phyloP scores from a whole-genome alignment of 1,140 invertebrate species.

The Calephelis virginiensis region DNA sequence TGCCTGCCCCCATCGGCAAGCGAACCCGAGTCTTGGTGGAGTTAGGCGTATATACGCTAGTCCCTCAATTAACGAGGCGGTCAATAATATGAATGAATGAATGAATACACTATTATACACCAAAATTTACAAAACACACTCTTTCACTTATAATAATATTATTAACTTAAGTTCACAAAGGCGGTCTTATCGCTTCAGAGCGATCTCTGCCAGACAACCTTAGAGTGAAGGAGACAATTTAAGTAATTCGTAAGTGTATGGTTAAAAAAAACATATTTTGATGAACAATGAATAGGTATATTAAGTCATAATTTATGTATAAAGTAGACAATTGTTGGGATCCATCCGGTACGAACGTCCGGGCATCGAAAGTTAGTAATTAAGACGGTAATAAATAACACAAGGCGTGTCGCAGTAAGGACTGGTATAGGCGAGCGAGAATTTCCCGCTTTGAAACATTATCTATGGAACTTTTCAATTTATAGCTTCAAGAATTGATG shows the following conservation, averaged over 20 bases:
- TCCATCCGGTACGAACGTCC: constrained; percentile 30
- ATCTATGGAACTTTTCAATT: constrained; percentile 16
- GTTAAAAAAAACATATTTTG: not conserved
- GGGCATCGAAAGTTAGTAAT: constrained; percentile 53
- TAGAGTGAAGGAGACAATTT: too few relatives aligned
- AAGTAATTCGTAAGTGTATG: not conserved
- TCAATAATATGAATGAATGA: too few relatives aligned
- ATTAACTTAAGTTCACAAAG: too few relatives aligned
- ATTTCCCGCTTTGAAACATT: constrained; percentile 16
- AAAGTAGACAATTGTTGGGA: constrained; percentile 18
- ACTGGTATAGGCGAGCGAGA: constrained; percentile 24
- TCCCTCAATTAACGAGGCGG: too few relatives aligned
- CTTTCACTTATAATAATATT: too few relatives aligned
- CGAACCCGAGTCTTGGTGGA: too few relatives aligned
- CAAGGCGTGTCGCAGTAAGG: constrained; percentile 36
- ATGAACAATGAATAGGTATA: constrained; percentile 16
- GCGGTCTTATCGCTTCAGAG: too few relatives aligned
- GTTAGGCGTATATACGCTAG: too few relatives aligned
- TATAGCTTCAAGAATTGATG: constrained; percentile 12
- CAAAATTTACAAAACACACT: too few relatives aligned
- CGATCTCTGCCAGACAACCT: too few relatives aligned
- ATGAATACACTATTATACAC: too few relatives aligned
- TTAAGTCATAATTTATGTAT: constrained; percentile 15
- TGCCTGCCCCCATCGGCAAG: too few relatives aligned
- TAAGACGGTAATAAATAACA: constrained; percentile 53